Evolutionary conservation across 1,140 invertebrate species (phyloP).

Genomic region (Anagrus nilaparvatae): DNA sequence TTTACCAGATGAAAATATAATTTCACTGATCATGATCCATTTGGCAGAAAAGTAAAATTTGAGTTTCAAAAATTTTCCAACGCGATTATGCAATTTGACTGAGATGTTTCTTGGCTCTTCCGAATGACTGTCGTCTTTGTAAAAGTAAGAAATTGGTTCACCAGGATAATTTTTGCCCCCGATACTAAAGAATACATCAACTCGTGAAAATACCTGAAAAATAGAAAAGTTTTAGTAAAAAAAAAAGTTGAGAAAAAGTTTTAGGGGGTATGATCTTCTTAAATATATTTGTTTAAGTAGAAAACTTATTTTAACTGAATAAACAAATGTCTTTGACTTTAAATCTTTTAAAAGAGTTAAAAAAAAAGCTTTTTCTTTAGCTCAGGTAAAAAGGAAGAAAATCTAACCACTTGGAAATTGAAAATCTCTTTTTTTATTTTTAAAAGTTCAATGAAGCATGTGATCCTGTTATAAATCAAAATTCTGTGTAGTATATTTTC

Average conservation of each 20-base stretch:
- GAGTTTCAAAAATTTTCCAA: conserved; percentile 73
- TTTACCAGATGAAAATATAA: conserved; percentile 70
- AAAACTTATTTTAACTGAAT: no score
- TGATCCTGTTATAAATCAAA: conserved; percentile 33
- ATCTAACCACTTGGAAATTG: no score
- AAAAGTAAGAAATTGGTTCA: conserved; percentile 62
- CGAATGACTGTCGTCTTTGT: conserved; percentile 71
- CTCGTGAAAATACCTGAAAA: conserved; percentile 64
- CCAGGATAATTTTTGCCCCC: conserved; percentile 66
- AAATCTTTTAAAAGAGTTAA: no score
- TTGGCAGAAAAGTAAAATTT: conserved; percentile 69
- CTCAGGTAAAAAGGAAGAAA: no score
- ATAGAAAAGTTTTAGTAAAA: no score
- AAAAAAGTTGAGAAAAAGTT: conserved; percentile 9
- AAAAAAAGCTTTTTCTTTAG: no score
- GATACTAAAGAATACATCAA: conserved; percentile 71
- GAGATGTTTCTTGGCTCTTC: conserved; percentile 73
- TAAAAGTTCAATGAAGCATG: conserved; percentile 31
- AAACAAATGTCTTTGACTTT: no score
- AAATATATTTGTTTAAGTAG: no score
- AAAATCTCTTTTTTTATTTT: no score
- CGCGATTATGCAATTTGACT: conserved; percentile 72
- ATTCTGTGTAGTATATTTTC: no score
- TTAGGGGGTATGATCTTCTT: no score
- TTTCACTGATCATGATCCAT: conserved; percentile 86